phyloP scores from a whole-genome alignment of 2,797 vertebrate species.

The Rhadinocentrus ornatus region DNA sequence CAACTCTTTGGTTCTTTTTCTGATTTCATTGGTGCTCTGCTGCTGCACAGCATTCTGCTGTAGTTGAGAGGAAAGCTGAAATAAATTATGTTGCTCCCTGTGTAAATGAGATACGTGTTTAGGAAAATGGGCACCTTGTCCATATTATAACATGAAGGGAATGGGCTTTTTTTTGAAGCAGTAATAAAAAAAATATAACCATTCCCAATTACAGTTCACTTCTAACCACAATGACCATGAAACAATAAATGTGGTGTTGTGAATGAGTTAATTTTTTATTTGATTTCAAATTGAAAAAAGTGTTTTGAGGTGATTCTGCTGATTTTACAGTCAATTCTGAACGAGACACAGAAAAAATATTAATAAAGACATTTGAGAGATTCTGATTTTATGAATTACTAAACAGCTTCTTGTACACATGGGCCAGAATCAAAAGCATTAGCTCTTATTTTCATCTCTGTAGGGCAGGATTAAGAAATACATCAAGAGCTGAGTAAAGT shows the following conservation, averaged over 20 bases:
- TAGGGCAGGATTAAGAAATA: conserved; percentile 34
- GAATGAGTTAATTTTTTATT: conserved; percentile 34
- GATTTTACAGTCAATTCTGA: conserved; percentile 1
- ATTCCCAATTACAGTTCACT: conserved; percentile 26
- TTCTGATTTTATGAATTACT: conserved; percentile 37
- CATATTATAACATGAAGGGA: conserved; percentile 46
- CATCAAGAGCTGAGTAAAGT: conserved; percentile 17
- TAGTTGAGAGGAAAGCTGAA: conserved; percentile 26
- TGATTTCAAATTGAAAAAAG: conserved; percentile 19
- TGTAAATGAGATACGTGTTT: conserved; percentile 58
- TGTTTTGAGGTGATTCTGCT: conserved; percentile 10
- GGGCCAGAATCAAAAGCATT: conserved; percentile 39
- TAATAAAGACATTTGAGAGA: conserved; percentile 32
- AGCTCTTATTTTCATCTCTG: conserved; percentile 40
- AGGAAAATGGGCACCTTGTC: conserved; percentile 44
- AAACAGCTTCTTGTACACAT: conserved; percentile 27
- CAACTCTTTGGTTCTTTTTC: conserved; percentile 19
- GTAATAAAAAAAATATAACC: conserved; percentile 64
- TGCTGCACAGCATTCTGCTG: conserved; percentile 23
- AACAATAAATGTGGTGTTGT: conserved; percentile 8
- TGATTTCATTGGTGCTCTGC: conserved; percentile 46
- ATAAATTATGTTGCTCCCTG: conserved; percentile 52
- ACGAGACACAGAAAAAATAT: conserved; percentile 6
- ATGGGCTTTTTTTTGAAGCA: conserved; percentile 46
- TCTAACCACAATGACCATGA: conserved; percentile 16